Conservation (phyloP, 2,797 vertebrate species). For the Artibeus lituratus region DNA sequence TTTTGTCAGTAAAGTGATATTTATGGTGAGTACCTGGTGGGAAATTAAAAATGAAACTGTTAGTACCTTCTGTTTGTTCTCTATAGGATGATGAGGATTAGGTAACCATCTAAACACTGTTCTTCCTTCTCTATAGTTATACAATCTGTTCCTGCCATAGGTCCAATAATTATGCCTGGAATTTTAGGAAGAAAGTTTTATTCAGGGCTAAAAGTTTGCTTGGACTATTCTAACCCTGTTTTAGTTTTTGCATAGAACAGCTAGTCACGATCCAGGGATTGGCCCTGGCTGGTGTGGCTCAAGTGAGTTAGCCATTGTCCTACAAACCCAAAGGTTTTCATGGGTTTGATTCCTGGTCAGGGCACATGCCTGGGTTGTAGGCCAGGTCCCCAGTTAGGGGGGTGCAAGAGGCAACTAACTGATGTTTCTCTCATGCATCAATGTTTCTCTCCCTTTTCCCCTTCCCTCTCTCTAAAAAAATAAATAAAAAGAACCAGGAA, state of each 20-base stretch:
- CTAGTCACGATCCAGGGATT: neutral
- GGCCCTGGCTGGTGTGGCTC: neutral
- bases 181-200: neutral
- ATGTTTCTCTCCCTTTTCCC: too few species aligned
- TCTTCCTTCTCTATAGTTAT: neutral
- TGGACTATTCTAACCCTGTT: neutral
- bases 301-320: too few species aligned
- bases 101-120: neutral
- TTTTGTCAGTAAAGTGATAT: neutral
- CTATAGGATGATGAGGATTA: neutral
- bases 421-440: too few species aligned
- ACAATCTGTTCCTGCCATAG: neutral
- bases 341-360: too few species aligned
- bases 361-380: too few species aligned
- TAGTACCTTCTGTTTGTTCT: neutral
- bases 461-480: too few species aligned
- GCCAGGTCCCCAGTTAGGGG: too few species aligned
- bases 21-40: neutral
- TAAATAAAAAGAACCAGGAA: too few species aligned
- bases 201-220: neutral
- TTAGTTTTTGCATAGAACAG: neutral
- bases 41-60: conserved; percentile 1
- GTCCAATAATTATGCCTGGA: neutral
- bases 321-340: too few species aligned
- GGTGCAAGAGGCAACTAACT: too few species aligned